Base-by-base conservation (phyloP, 1,140 invertebrate genomes). In the Diabrotica virgifera region DNA sequence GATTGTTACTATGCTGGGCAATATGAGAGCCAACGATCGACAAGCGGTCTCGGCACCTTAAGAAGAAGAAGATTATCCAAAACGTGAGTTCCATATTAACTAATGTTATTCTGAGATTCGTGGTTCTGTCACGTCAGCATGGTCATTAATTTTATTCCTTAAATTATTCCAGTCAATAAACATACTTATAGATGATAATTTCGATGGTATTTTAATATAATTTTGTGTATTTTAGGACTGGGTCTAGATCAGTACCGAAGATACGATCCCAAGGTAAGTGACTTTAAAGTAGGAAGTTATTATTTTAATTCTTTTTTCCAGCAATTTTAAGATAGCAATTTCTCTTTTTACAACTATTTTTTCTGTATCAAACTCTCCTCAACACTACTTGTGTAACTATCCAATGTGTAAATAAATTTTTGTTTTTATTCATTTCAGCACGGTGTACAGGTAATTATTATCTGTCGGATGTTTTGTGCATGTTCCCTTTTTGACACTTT, bases 211-310 rank as follows among this genome's bases (percentile, higher is more conserved):
- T 24, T 24, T 24, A 24, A 24, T 24, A 24, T 24, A 24, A 24
- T 24, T 55, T 52, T 53, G 9, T 35, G 5, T 62, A 52, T 72
- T 79, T 71, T 78, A 97, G 95, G 94, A 69, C 86, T 97, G 72
- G 97, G 97, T 24, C 81, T 99, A 64, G 97, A 99, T 80, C 95
- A 97, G 74, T 99, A 95, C 77, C 94, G 90, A 79, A 86, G 91
- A 79, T 96, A 94, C 80, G 95, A 98, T 82, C 93, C 94, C 9
- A 96, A 97, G 89, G 96, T 97, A 87, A 85, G 78, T 70, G 65
- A 24, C 4, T 4, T 24, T 24, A 24, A 24, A 59, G 52, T 51
- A 10, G 9, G 2, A 10, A 5, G n/a, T n/a, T n/a, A n/a, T 10
- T 51, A 51, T 10, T 51, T 10, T 10, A 51, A 10, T 10, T 10